phyloP scores from a whole-genome alignment of 2,113 vertebrate genomes.

The Laterallus jamaicensis region DNA sequence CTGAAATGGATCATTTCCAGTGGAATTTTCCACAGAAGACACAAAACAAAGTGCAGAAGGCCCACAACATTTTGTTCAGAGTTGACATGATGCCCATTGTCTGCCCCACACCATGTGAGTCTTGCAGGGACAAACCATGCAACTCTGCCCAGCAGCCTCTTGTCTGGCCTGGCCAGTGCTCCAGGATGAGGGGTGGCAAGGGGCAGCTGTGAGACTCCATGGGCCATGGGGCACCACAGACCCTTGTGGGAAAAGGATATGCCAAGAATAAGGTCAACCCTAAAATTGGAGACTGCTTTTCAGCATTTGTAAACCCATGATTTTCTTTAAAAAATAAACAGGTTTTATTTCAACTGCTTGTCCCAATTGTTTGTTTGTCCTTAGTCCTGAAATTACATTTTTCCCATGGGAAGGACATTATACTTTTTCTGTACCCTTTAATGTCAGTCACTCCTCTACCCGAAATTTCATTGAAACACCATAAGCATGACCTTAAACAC shows the following conservation, averaged over 20 bases:
- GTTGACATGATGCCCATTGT: background rate
- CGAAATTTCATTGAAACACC: background rate
- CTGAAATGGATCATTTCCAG: background rate
- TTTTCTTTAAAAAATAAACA: conserved; percentile 57
- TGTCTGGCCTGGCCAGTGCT: rapidly evolving
- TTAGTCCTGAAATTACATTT: conserved; percentile 37
- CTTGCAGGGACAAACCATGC: rapidly evolving
- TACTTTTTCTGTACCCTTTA: conserved; percentile 9
- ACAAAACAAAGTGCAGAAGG: background rate
- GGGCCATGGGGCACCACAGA: background rate
- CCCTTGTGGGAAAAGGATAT: background rate
- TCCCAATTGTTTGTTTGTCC: conserved; percentile 55
- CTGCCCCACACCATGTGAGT: background rate
- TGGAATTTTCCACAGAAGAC: conserved; percentile 40
- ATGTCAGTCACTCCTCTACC: background rate
- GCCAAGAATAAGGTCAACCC: conserved; percentile 43
- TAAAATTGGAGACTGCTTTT: conserved; percentile 14
- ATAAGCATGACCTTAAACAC: background rate
- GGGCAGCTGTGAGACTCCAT: rapidly evolving
- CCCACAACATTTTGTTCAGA: background rate
- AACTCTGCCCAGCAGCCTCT: background rate
- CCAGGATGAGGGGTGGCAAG: background rate
- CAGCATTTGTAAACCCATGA: conserved; percentile 39
- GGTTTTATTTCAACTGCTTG: conserved; percentile 53
- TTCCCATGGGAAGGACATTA: conserved; percentile 18